These are phyloP conservation scores for Meghimatium bilineatum DNA, from an alignment of 2,888 invertebrate genomes.

Conservation along the genomic window DNA sequence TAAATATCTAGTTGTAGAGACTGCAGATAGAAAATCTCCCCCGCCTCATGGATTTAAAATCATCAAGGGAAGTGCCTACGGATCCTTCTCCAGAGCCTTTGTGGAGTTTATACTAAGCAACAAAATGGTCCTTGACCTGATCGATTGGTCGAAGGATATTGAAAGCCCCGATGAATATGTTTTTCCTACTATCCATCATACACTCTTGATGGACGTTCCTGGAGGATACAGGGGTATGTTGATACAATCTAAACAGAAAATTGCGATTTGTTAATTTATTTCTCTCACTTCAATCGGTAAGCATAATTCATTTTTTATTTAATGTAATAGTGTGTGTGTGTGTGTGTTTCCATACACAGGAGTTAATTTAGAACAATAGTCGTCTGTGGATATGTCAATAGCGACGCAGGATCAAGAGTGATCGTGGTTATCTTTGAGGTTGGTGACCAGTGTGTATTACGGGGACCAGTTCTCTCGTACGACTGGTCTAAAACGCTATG, in stretches of 20 bases:
- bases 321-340: too few species aligned
- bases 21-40: conserved; percentile 29
- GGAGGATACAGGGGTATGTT: conserved; percentile 72
- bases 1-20: conserved; percentile 18
- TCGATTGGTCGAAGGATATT: conserved; percentile 73
- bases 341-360: too few species aligned
- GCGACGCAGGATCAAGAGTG: too few species aligned
- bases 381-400: too few species aligned
- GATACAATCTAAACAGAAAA: background rate
- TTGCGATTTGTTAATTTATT: too few species aligned
- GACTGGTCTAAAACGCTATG: too few species aligned
- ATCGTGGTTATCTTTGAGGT: too few species aligned
- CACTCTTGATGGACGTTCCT: conserved; percentile 68
- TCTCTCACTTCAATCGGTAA: too few species aligned
- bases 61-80: conserved; percentile 75
- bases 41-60: conserved; percentile 50
- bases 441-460: too few species aligned
- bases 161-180: conserved; percentile 75
- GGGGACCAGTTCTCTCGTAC: too few species aligned
- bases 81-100: conserved; percentile 72
- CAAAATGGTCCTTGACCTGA: conserved; percentile 62
- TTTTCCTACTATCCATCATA: conserved; percentile 75
- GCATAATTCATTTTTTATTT: too few species aligned
- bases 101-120: conserved; percentile 70
- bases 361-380: too few species aligned